These are phyloP conservation scores for Apotomis capreana DNA, from an alignment of 2,888 invertebrate genomes.

Conservation along the genomic window DNA sequence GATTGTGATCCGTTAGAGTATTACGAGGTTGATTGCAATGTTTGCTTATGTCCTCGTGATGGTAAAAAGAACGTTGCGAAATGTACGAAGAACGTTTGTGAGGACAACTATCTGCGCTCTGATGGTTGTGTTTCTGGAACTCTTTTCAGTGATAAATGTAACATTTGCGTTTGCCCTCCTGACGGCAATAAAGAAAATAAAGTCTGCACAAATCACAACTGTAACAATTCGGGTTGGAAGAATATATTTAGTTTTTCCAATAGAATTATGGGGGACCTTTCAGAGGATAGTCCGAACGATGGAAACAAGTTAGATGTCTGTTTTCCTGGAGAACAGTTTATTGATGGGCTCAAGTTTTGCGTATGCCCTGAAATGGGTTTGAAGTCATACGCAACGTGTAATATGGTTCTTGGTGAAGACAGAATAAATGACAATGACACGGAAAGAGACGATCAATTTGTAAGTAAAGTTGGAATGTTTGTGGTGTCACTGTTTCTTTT, in stretches of 20 bases:
- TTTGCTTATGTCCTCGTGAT: conserved; percentile 68
- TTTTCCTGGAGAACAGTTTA: conserved; percentile 74
- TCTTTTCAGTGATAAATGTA: conserved; percentile 72
- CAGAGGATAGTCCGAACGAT: conserved; percentile 49
- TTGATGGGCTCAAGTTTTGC: conserved; percentile 70
- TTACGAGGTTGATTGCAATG: conserved; percentile 74
- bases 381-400: conserved; percentile 65
- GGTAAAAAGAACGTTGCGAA: conserved; percentile 71
- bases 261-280: conserved; percentile 52
- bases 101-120: conserved; percentile 63
- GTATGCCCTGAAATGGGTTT: conserved; percentile 74
- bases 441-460: background rate
- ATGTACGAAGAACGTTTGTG: conserved; percentile 76
- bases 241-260: conserved; percentile 64
- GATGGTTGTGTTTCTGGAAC: conserved; percentile 65
- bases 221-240: conserved; percentile 60
- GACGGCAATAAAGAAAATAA: conserved; percentile 66
- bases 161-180: conserved; percentile 74
- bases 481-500: too few species aligned
- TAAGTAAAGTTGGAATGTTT: background rate
- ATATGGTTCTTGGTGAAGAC: conserved; percentile 55
- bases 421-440: background rate
- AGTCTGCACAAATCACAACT: conserved; percentile 67
- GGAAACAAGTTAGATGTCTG: conserved; percentile 65
- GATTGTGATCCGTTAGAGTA: conserved; percentile 69